These are phyloP conservation scores for Dinoponera quadriceps DNA, from an alignment of 1,140 invertebrate species.

Conservation along the genomic window DNA sequence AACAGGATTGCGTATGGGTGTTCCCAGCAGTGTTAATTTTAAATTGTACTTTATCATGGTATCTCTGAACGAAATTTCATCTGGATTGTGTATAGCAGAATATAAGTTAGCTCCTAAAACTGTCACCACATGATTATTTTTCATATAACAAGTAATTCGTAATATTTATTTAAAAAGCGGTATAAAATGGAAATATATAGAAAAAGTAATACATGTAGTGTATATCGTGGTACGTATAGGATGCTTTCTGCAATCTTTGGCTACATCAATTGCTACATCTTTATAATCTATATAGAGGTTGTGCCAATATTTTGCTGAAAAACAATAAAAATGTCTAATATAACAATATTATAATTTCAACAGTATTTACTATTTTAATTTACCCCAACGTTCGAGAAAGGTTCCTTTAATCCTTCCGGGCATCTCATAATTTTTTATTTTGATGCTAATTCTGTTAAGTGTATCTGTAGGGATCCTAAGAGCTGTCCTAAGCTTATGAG, in stretches of 20 bases:
- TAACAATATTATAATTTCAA: not conserved
- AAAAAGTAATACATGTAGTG: conserved; percentile 43
- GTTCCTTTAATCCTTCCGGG: conserved; percentile 73
- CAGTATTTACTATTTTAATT: conserved; percentile 36
- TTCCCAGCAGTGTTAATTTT: conserved; percentile 89
- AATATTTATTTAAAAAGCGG: not conserved
- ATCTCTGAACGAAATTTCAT: conserved; percentile 88
- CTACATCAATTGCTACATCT: conserved; percentile 77
- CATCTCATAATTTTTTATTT: conserved; percentile 71
- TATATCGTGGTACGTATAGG: conserved; percentile 75
- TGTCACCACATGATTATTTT: conserved; percentile 39
- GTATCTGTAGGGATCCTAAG: not conserved
- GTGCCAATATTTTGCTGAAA: conserved; percentile 78
- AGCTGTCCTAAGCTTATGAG: conserved; percentile 2
- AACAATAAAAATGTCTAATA: conserved; percentile 6
- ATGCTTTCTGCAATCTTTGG: conserved; percentile 77
- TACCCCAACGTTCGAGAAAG: conserved; percentile 80
- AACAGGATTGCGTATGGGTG: conserved; percentile 88
- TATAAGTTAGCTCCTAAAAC: conserved; percentile 83
- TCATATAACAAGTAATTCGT: not conserved
- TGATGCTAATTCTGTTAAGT: conserved; percentile 43
- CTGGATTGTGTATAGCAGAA: conserved; percentile 88
- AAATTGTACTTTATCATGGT: conserved; percentile 87
- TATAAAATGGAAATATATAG: not conserved
- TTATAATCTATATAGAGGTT: conserved; percentile 78